Conservation (phyloP, 2,888 invertebrate species). For the Polymixis lichenea region DNA sequence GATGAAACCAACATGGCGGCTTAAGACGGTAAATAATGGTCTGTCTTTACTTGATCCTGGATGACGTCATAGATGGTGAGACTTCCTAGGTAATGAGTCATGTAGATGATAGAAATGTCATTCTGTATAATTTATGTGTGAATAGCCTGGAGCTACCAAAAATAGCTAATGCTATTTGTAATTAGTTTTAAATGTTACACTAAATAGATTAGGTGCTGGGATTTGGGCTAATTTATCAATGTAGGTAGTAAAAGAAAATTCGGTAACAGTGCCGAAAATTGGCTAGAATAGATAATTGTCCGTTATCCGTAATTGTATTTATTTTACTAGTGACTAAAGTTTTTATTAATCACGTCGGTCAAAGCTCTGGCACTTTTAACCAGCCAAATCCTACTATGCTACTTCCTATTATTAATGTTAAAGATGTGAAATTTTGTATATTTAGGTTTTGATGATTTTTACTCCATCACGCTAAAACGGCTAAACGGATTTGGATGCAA, state of each 20-base stretch:
- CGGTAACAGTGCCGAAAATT: neutral
- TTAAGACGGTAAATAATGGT: slow-evolving; percentile 55
- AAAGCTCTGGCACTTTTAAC: too few relatives aligned
- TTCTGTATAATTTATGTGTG: slow-evolving; percentile 2
- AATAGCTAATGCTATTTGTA: neutral
- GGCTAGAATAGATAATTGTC: neutral
- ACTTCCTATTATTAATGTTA: too few relatives aligned
- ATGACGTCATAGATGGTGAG: slow-evolving; percentile 38
- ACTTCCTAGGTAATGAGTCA: slow-evolving; percentile 45
- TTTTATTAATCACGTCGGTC: too few relatives aligned
- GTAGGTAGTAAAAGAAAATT: neutral
- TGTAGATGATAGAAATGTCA: slow-evolving; percentile 15
- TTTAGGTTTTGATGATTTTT: too few relatives aligned
- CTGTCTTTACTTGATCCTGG: slow-evolving; percentile 37
- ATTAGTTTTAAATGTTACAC: slow-evolving; percentile 3
- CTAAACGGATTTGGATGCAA: too few relatives aligned
- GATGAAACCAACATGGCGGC: slow-evolving; percentile 36
- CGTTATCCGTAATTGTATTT: neutral
- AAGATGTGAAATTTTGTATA: too few relatives aligned
- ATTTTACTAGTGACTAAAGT: neutral
- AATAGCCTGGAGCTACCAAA: slow-evolving; percentile 28
- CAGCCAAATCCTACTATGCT: too few relatives aligned
- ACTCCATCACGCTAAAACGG: too few relatives aligned
- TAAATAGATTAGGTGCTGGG: neutral
- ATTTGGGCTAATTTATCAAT: neutral